Evolutionary conservation across 2,113 vertebrate species (phyloP), one percentile per base, ranked within the genome.

Genomic region (Prochilodus magdalenae): DNA sequence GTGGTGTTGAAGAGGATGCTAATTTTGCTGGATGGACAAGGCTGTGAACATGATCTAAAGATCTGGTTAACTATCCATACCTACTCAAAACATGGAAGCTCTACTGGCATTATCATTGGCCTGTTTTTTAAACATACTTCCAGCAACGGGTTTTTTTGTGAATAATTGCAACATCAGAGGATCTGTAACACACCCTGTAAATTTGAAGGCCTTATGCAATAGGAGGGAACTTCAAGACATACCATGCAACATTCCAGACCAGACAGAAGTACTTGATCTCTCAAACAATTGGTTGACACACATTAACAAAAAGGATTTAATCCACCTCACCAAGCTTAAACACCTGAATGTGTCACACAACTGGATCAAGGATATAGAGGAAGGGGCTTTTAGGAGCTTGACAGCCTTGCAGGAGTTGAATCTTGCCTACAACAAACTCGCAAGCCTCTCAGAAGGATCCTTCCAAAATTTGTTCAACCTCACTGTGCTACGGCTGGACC

Each of bases 291-390:
- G 14, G 11, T 59, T 82, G 27, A 51, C 8, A 30, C 20, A 49
- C 10, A 57, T 77, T 30, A 72, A 30, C 11, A 20, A 49, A 36
- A 26, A 30, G 44, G 22, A 77, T 70, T 71, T 77, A 13, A 76
- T 44, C 24, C 66, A 72, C 1, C 62, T 82, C 47, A n/a, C 26
- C 40, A 60, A 70, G 30, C 92, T 22, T 33, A 66, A 1, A 59
- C 75, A 8, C 29, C 14, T 82, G 26, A 49, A 49, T 65, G 51
- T 44, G 44, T 47, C 8, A 47, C 53, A 82, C 63, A 82, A 77
- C 27, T 15, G 13, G 20, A 77, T 77, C 36, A 3, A 4, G 24
- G 24, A 62, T 4, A 47, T 82, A 18, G 66, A 82, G 22, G 74
- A 71, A 3, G 74, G 66, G 8, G 74, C 81, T 1, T 82, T 82